Base-by-base conservation (phyloP, 2,113 vertebrate genomes). In the Rhinoptilus africanus region DNA sequence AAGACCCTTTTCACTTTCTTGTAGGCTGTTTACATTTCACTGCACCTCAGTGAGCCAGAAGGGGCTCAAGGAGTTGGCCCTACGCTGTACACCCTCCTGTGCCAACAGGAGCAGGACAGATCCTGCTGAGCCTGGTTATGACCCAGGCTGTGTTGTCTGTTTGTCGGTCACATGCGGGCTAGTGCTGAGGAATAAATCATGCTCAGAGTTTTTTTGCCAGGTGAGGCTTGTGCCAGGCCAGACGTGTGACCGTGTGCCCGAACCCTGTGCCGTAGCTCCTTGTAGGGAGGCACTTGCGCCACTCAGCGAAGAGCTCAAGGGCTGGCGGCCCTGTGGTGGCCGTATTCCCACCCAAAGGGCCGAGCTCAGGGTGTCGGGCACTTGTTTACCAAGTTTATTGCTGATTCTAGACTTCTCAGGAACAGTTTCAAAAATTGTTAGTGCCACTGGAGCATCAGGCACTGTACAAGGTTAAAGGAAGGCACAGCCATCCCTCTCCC, bases 31-130 rank as follows among this genome's bases (percentile, higher is more conserved):
- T 26, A 43, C 57, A 22, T 82, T 77, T 85, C 50, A 22, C 60
- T 89, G 56, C 43, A 19, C 60, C 74, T 62, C 57, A 17, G 21
- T 32, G 57, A 94, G 66, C 50, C 50, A 62, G 66, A 71, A 84
- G 41, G 57, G 59, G 20, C 91, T 92, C 17, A 9, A 66, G 35
- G 50, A 35, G 23, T 17, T 84, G 76, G 45, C 71, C 35, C 22
- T 8, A 13, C 0, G 0, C 76, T 50, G 43, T 30, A 16, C 28
- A 63, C 10, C 48, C 41, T 67, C 2, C 0, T 39, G 54, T 62
- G 73, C 85, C 64, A 47, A 2, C 66, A 47, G 8, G 63, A 37
- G 63, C 57, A 41, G 41, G 76, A 45, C 45, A 34, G 72, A 32
- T 57, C 50, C 68, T 45, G 54, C 89, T 37, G 53, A 48, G 37